Conservation (phyloP, 2,797 vertebrate species). For the Chaenodraco wilsoni region DNA sequence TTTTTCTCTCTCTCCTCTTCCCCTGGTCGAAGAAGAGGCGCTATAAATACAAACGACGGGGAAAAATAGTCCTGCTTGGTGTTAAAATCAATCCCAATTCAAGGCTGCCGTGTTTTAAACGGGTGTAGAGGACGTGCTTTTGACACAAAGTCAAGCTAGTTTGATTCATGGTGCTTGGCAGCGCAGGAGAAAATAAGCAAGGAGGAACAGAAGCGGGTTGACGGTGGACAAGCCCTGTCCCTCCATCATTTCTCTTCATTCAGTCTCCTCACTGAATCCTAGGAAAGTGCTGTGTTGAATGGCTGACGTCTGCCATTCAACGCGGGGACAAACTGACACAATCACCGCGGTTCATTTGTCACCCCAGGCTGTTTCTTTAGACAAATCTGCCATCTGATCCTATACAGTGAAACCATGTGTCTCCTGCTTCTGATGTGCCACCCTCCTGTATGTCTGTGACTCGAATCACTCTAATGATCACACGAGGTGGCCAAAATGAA, state of each 20-base stretch:
- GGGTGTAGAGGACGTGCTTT: conserved; percentile 80
- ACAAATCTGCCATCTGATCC: conserved; percentile 34
- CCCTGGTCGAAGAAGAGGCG: conserved; percentile 51
- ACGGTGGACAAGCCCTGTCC: conserved; percentile 82
- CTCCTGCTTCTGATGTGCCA: neutral
- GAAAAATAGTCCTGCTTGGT: conserved; percentile 30
- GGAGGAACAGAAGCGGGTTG: conserved; percentile 54
- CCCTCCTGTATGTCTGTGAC: neutral
- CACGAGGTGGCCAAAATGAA: conserved; percentile 13
- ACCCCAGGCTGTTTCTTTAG: conserved; percentile 35
- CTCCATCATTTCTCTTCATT: conserved; percentile 91
- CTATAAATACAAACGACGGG: conserved; percentile 65
- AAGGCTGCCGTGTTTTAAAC: conserved; percentile 80
- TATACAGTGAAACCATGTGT: conserved; percentile 22
- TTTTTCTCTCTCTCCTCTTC: neutral
- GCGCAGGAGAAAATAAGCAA: conserved; percentile 78
- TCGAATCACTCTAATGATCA: conserved; percentile 44
- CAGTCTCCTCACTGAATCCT: conserved; percentile 59
- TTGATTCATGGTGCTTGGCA: conserved; percentile 87
- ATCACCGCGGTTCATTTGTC: conserved; percentile 63
- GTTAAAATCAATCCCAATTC: conserved; percentile 58
- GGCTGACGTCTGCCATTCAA: conserved; percentile 39
- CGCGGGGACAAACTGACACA: conserved; percentile 61
- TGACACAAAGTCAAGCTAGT: conserved; percentile 84
- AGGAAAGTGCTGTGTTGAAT: conserved; percentile 54